Evolutionary conservation across 2,888 invertebrate genomes (phyloP), one percentile per base, ranked within the genome.

Genomic region (Endotricha flammealis): DNA sequence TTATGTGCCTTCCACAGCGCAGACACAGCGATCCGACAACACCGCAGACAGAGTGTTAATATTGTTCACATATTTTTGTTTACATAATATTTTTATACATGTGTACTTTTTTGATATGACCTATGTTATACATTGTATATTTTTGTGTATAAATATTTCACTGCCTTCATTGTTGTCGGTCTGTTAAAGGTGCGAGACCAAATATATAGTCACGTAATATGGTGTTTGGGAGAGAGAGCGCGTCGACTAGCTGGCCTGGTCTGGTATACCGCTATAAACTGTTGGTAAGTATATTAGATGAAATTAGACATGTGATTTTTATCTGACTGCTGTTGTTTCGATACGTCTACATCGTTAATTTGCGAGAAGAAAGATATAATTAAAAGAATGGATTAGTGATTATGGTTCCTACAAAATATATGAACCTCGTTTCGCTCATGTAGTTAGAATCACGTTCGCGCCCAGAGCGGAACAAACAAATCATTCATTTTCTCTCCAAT

Each of bases 161-260:
- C 64, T 73, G 57, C 68, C 68, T 64, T 69, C 50, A 64, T 60
- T 72, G 64, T 79, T 80, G 70, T 78, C 77, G 69, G 62, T 83
- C 76, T 85, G 82, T 85, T 85, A 64, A 85, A 83, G 85, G 83
- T 82, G 70, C 60, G 63, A 59, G 72, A 69, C 53, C n/a, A n/a
- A n/a, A 50, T 52, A 57, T 60, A 54, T 56, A 55, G 23, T 57
- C 54, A 52, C 48, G 44, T 56, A 53, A 51, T n/a, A n/a, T n/a
- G n/a, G n/a, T n/a, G n/a, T n/a, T n/a, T n/a, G n/a, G n/a, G n/a
- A n/a, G n/a, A n/a, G n/a, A n/a, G n/a, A n/a, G n/a, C n/a, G n/a
- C n/a, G n/a, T n/a, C n/a, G n/a, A n/a, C n/a, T n/a, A n/a, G n/a
- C n/a, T n/a, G n/a, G n/a, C n/a, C n/a, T n/a, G n/a, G n/a, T n/a